Base-by-base conservation (phyloP, 2,888 invertebrate genomes). In the Tanypteryx hageni region DNA sequence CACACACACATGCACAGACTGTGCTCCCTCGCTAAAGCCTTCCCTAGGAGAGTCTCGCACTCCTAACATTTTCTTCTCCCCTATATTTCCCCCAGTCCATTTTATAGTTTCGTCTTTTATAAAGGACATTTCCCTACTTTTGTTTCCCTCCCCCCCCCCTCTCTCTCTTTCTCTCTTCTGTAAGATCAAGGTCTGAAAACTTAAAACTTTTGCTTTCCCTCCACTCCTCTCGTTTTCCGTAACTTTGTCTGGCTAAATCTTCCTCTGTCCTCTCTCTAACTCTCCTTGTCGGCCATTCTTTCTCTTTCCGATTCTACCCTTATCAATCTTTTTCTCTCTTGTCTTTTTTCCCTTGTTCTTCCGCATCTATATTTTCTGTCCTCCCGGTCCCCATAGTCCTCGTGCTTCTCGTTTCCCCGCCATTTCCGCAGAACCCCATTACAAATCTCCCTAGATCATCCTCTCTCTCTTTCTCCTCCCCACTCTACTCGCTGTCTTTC, bases 401-500 rank as follows among this genome's bases (percentile, higher is more conserved):
- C 76, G 22, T 22, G 76, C 27, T 76, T 76, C 76, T 44, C 44
- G 13, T 59, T 86, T 86, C 61, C 31, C 59, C 86, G 44, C 44
- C 68, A 64, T 16, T 89, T 44, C 56, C 44, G 58, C 64, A 61
- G 64, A 89, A 89, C 64, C 64, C 89, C 89, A 89, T 89, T 89
- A 89, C 89, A 64, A 86, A 86, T 86, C 61, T 61, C 64, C 44
- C 44, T 68, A 76, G 76, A 68, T 68, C 89, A 89, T 89, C 89
- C n/a, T 27, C 27, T 27, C 27, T 22, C 11, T 76, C 76, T 5
- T 76, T 27, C n/a, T 13, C 22, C 27, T 64, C 44, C 31, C 18
- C n/a, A 22, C 31, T 59, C 59, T 8, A 10, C 86, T 44, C 3
- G 18, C 59, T 22, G 14, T 61, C 27, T 61, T 11, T 22, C 86